Conservation (phyloP, 2,113 vertebrate genomes). For the Chiloscyllium plagiosum region DNA sequence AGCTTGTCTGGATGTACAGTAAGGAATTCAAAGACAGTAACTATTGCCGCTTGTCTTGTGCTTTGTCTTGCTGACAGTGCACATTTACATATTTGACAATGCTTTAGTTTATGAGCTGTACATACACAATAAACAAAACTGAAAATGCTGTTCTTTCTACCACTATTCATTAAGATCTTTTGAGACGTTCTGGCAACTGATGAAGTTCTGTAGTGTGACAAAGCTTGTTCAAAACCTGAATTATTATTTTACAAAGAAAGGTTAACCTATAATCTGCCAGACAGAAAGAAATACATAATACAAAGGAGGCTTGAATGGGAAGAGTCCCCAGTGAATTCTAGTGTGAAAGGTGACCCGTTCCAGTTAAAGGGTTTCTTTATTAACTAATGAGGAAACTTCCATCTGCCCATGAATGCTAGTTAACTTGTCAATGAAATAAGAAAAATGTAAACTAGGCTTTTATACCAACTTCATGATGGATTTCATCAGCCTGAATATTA, state of each 20-base stretch:
- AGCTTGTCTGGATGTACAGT: constrained; percentile 55
- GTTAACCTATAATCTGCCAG: neutral
- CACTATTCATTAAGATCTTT: neutral
- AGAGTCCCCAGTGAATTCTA: constrained; percentile 18
- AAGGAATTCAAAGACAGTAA: constrained; percentile 52
- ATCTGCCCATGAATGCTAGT: constrained; percentile 12
- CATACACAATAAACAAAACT: neutral
- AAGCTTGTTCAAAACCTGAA: neutral
- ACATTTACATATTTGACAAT: constrained; percentile 50
- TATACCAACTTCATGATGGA: neutral
- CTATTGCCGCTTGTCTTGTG: constrained; percentile 52
- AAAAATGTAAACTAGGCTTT: constrained; percentile 24
- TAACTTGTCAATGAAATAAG: constrained; percentile 11
- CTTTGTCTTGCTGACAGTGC: constrained; percentile 48
- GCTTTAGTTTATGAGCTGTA: constrained; percentile 43
- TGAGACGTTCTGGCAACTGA: neutral
- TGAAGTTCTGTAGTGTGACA: neutral
- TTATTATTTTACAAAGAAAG: neutral
- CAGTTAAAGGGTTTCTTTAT: constrained; percentile 24
- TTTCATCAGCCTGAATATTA: neutral
- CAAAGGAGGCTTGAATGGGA: neutral
- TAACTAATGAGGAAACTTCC: neutral
- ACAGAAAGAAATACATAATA: neutral
- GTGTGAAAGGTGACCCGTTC: neutral
- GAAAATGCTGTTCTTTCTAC: neutral